Conservation (phyloP, 2,888 invertebrate species). For the Synanthedon vespiformis region DNA sequence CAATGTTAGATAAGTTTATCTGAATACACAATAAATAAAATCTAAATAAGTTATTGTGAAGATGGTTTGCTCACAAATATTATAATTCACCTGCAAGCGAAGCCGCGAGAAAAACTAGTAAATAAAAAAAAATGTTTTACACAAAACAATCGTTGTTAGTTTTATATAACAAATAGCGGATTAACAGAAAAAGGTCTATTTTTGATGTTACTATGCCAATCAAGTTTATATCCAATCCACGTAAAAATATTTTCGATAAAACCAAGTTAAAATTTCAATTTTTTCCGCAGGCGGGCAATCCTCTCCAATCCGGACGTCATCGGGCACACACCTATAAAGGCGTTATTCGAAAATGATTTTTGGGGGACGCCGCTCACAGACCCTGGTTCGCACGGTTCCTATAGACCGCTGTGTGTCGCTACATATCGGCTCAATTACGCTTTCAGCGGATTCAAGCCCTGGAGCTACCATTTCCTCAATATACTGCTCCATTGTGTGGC, state of each 20-base stretch:
- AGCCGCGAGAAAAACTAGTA: too few relatives aligned
- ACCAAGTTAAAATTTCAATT: constrained; percentile 21
- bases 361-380: constrained; percentile 97
- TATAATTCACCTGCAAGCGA: too few relatives aligned
- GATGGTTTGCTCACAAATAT: too few relatives aligned
- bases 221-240: neutral
- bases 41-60: too few relatives aligned
- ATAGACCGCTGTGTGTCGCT: constrained; percentile 91
- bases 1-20: too few relatives aligned
- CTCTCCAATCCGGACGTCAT: constrained; percentile 93
- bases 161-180: too few relatives aligned
- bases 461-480: constrained; percentile 89
- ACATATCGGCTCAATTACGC: constrained; percentile 88
- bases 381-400: constrained; percentile 96
- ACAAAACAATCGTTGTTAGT: too few relatives aligned
- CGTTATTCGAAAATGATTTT: constrained; percentile 92
- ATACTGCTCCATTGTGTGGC: constrained; percentile 88
- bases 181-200: neutral
- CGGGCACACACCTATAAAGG: constrained; percentile 83
- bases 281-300: constrained; percentile 88
- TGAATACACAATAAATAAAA: too few relatives aligned
- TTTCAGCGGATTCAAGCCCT: constrained; percentile 80
- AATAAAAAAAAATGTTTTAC: too few relatives aligned
- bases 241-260: neutral
- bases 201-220: neutral